These are phyloP conservation scores for Dermatemys mawii DNA, from an alignment of 2,113 vertebrate species.

Conservation along the genomic window DNA sequence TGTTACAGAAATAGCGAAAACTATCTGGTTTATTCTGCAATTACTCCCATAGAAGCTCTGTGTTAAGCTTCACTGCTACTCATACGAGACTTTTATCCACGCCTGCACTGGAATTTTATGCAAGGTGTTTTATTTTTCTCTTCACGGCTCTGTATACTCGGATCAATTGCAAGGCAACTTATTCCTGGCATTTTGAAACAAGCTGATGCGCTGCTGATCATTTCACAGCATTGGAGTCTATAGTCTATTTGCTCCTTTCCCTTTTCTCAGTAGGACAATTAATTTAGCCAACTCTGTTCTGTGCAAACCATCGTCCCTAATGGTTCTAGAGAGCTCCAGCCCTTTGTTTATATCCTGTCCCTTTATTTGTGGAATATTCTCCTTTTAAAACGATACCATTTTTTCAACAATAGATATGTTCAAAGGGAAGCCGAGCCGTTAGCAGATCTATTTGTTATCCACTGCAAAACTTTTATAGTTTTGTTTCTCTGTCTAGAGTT, in stretches of 20 bases:
- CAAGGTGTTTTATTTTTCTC: constrained; percentile 54
- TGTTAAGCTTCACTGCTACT: constrained; percentile 13
- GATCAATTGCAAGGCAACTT: background rate
- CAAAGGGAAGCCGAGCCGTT: background rate
- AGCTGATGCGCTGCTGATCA: background rate
- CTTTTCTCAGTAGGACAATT: background rate
- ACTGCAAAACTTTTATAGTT: background rate
- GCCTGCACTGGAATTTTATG: background rate
- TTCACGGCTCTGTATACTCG: background rate
- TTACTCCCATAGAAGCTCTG: background rate
- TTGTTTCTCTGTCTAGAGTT: background rate
- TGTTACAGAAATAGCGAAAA: rapidly evolving
- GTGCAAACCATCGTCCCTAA: background rate
- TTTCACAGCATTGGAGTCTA: background rate
- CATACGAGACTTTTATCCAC: background rate
- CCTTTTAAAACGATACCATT: background rate
- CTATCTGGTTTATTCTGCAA: rapidly evolving
- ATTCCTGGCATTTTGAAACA: background rate
- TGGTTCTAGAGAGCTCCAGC: background rate
- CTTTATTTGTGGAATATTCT: background rate
- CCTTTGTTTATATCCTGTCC: background rate
- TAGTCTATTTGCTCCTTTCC: background rate
- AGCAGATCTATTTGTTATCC: background rate
- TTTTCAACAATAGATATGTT: background rate
- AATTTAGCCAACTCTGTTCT: background rate